Evolutionary conservation across 2,113 vertebrate genomes (phyloP).

Genomic region (Tetrao urogallus): DNA sequence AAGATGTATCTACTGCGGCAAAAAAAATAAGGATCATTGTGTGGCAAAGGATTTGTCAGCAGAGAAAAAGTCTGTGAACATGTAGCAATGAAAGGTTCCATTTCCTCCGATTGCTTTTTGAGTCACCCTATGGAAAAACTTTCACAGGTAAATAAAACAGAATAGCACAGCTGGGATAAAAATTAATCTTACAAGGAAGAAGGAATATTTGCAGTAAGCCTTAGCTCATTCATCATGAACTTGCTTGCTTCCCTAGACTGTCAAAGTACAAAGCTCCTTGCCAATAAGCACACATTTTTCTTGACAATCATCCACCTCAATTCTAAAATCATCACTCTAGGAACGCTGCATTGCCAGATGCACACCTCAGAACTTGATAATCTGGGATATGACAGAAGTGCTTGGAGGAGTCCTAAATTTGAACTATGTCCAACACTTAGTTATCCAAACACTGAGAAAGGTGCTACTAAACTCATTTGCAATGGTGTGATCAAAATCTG

Average conservation of each 20-base stretch:
- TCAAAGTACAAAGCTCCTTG: background rate
- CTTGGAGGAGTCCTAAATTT: background rate
- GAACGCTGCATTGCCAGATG: background rate
- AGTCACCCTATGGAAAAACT: background rate
- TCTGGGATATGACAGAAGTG: background rate
- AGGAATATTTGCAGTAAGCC: background rate
- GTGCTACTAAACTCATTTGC: background rate
- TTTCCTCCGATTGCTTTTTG: background rate
- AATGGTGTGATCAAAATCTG: background rate
- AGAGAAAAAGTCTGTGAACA: background rate
- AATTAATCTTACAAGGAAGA: background rate
- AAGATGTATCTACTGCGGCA: background rate
- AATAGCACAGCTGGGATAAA: background rate
- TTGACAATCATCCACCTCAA: background rate
- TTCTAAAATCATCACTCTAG: background rate
- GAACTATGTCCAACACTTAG: background rate
- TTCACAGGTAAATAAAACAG: background rate
- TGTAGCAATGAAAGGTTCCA: background rate
- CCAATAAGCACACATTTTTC: background rate
- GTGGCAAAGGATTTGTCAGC: background rate
- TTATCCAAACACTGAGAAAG: background rate
- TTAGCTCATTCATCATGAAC: background rate
- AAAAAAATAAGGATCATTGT: background rate
- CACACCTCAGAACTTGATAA: background rate
- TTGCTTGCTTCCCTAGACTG: background rate